Percentiles rank a stretch among this genome's conserved stretches.
Evolutionary conservation across 2,888 invertebrate genomes (phyloP).

Genomic region (Pyrocoelia pectoralis): DNA sequence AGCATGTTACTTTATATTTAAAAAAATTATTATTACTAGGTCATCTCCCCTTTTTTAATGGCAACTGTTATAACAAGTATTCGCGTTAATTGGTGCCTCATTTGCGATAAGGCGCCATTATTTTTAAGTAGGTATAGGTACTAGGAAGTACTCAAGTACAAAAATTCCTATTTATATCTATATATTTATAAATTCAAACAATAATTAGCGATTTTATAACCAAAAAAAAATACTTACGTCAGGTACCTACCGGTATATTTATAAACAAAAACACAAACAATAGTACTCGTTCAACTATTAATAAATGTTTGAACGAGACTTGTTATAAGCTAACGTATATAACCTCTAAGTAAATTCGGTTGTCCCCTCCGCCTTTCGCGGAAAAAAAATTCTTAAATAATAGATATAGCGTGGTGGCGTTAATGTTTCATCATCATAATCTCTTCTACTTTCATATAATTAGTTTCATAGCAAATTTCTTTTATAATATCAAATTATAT

Average conservation of each 20-base stretch:
- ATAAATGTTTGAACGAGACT: neutral
- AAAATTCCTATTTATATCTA: too few species aligned
- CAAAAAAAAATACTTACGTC: neutral
- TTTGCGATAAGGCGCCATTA: neutral
- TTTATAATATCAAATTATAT: neutral
- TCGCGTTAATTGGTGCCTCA: too few species aligned
- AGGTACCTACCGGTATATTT: neutral
- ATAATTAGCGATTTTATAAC: too few species aligned
- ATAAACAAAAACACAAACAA: neutral
- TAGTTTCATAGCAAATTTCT: constrained; percentile 2
- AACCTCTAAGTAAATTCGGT: constrained; percentile 1
- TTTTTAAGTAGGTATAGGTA: neutral
- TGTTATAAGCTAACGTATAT: neutral
- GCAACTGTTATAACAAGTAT: neutral
- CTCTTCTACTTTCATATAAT: constrained; percentile 6
- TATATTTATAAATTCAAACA: too few species aligned
- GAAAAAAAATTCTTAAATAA: neutral
- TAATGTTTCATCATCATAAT: constrained; percentile 9
- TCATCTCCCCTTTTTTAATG: constrained; percentile 17
- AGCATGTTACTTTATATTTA: neutral
- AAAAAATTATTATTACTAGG: constrained; percentile 26
- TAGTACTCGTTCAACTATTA: neutral
- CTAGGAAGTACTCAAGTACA: too few species aligned
- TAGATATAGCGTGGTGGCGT: neutral
- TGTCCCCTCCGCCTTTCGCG: neutral